Percentiles rank a stretch among this genome's conserved stretches.
Conservation (phyloP, 2,797 vertebrate species). For the Neosalanx taihuensis region DNA sequence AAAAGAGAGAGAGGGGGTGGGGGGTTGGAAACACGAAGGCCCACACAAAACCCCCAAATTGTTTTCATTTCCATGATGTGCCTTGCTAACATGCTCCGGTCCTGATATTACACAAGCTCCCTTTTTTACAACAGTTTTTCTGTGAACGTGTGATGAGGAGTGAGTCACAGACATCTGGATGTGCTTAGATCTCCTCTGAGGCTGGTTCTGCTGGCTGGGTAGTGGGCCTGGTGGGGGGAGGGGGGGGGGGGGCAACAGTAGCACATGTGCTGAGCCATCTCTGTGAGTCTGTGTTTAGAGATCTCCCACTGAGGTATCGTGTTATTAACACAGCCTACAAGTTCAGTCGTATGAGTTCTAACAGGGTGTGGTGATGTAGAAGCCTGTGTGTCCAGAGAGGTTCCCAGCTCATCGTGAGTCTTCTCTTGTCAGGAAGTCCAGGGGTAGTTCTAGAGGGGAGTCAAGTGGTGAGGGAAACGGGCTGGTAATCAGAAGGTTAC, state of each 20-base stretch:
- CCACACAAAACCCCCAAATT: neutral
- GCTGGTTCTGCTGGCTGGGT: slow-evolving; percentile 39
- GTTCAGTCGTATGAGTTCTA: too few species aligned
- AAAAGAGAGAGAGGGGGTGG: neutral
- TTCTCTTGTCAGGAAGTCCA: neutral
- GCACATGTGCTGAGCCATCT: slow-evolving; percentile 58
- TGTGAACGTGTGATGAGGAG: slow-evolving; percentile 33
- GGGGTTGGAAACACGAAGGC: neutral
- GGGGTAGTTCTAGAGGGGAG: too few species aligned
- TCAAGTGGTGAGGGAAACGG: too few species aligned
- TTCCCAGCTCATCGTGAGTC: neutral
- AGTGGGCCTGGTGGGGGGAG: slow-evolving; percentile 23
- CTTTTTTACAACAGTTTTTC: slow-evolving; percentile 50
- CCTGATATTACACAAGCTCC: slow-evolving; percentile 34
- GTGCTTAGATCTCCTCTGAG: slow-evolving; percentile 57
- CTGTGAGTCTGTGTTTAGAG: neutral
- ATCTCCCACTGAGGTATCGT: too few species aligned
- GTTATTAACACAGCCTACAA: too few species aligned
- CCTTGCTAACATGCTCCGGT: slow-evolving; percentile 29
- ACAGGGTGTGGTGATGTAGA: too few species aligned
- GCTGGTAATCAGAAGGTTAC: too few species aligned
- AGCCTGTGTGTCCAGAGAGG: too few species aligned
- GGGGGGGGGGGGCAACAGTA: slow-evolving; percentile 53
- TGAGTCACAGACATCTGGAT: slow-evolving; percentile 74
- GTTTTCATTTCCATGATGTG: slow-evolving; percentile 7